These are phyloP conservation scores for Lophius piscatorius DNA, from an alignment of 2,113 vertebrate genomes.

Conservation along the genomic window DNA sequence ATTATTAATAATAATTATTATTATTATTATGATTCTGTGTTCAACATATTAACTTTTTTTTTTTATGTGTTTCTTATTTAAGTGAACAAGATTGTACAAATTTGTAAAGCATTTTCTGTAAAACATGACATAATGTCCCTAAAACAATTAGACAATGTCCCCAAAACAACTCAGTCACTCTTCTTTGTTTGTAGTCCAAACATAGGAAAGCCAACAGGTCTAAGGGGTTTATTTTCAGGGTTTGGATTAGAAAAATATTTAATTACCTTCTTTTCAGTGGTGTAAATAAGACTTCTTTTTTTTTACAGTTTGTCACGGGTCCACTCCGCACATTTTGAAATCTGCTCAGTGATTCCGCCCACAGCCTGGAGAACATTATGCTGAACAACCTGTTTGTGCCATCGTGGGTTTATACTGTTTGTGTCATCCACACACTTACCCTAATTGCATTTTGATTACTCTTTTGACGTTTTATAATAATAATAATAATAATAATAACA, in stretches of 20 bases:
- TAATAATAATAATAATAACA: too few relatives aligned
- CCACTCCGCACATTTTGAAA: too few relatives aligned
- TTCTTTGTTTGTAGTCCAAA: slow-evolving; percentile 30
- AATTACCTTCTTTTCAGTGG: too few relatives aligned
- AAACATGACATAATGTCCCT: not conserved
- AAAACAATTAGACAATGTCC: not conserved
- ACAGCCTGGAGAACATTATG: slow-evolving; percentile 29
- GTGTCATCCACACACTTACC: too few relatives aligned
- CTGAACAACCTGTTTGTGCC: too few relatives aligned
- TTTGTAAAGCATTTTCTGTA: slow-evolving; percentile 4
- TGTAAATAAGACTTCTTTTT: too few relatives aligned
- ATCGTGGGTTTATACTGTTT: too few relatives aligned
- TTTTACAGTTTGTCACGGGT: too few relatives aligned
- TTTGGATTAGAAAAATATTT: too few relatives aligned
- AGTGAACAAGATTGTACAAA: not conserved
- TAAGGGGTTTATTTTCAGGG: too few relatives aligned
- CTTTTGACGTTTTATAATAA: too few relatives aligned
- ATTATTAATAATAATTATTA: too few relatives aligned
- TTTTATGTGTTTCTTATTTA: not conserved
- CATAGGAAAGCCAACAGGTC: not conserved
- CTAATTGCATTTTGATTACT: slow-evolving; percentile 38
- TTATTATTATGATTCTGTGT: not conserved
- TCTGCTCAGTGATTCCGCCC: slow-evolving; percentile 38
- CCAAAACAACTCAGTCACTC: slow-evolving; percentile 2
- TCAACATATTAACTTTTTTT: not conserved